Conservation (phyloP, 2,888 invertebrate genomes). For the Entomobrya multifasciata region DNA sequence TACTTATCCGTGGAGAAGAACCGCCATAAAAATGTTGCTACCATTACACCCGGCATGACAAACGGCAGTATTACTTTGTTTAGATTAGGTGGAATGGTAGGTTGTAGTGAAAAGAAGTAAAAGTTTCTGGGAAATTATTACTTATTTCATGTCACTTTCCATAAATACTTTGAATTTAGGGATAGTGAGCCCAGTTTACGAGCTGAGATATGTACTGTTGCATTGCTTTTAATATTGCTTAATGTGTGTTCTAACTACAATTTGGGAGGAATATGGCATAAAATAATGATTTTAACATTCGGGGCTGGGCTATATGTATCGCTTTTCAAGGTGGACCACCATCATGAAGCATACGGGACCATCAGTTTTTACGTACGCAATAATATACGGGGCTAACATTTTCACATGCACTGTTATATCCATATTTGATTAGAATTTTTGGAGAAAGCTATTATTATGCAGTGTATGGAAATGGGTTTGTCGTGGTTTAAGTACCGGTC, state of each 20-base stretch:
- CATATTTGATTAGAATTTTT: too few species aligned
- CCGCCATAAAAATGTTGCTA: too few species aligned
- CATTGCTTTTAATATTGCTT: conserved; percentile 9
- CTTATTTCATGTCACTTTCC: conserved; percentile 30
- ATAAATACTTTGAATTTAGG: conserved; percentile 25
- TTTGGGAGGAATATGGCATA: background rate
- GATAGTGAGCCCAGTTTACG: background rate
- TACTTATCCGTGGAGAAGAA: too few species aligned
- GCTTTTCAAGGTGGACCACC: too few species aligned
- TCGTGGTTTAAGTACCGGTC: too few species aligned
- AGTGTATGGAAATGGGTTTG: background rate
- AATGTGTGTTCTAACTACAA: background rate
- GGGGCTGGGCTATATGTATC: background rate
- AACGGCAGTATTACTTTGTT: background rate
- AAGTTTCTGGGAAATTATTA: conserved; percentile 14
- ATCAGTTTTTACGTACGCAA: too few species aligned
- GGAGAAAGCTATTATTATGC: background rate
- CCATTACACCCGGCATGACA: background rate
- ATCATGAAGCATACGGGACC: too few species aligned
- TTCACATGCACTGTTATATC: too few species aligned
- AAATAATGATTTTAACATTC: background rate
- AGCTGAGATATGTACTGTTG: background rate
- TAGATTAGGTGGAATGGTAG: background rate
- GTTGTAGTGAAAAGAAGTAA: conserved; percentile 1
- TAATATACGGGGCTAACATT: too few species aligned